A percentile compares a stretch with the other conserved stretches of the same genome.
phyloP scores from a whole-genome alignment of 2,888 invertebrate genomes.

The Allacma fusca region DNA sequence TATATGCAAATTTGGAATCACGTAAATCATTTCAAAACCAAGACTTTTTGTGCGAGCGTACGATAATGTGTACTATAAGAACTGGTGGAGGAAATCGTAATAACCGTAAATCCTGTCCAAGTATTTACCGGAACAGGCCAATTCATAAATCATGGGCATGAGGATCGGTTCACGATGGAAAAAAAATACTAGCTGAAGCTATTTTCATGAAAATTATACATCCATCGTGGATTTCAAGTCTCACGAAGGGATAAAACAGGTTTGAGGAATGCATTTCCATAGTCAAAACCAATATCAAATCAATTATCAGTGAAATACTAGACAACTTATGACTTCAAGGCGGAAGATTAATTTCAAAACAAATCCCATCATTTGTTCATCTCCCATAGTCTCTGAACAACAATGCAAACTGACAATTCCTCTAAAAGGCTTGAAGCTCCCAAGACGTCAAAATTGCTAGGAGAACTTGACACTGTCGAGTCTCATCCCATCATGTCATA shows the following conservation, averaged over 20 bases:
- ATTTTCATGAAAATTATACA: too few relatives aligned
- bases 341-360: slow-evolving; percentile 2
- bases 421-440: too few relatives aligned
- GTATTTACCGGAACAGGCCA: not conserved
- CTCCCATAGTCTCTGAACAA: too few relatives aligned
- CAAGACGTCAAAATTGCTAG: too few relatives aligned
- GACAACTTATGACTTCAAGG: not conserved
- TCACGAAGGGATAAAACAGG: not conserved
- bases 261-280: not conserved
- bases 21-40: not conserved
- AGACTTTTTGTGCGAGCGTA: not conserved
- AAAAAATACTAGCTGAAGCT: not conserved
- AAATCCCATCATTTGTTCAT: not conserved
- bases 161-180: too few relatives aligned
- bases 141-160: slow-evolving; percentile 1
- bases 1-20: not conserved
- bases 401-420: too few relatives aligned
- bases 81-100: not conserved
- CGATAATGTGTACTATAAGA: not conserved
- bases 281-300: not conserved
- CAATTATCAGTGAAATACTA: slow-evolving; percentile 16
- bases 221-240: too few relatives aligned
- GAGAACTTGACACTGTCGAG: too few relatives aligned
- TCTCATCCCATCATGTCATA: too few relatives aligned
- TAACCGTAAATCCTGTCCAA: slow-evolving; percentile 12